These are phyloP conservation scores for Nothura maculosa DNA, from an alignment of 2,797 vertebrate species.

Conservation along the genomic window DNA sequence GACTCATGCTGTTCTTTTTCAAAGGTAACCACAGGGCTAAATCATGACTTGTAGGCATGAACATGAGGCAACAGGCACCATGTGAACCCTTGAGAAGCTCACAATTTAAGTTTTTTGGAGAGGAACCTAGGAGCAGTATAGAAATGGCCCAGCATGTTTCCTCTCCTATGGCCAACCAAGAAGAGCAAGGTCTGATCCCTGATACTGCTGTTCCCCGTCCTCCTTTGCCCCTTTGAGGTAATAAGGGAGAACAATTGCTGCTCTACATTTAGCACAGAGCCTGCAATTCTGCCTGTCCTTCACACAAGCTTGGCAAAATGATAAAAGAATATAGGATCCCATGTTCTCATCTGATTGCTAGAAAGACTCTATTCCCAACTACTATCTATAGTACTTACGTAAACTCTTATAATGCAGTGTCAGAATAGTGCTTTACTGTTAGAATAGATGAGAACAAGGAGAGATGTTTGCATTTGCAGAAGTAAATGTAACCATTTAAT, in stretches of 20 bases:
- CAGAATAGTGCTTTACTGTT: neutral
- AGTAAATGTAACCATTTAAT: neutral
- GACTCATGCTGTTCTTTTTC: neutral
- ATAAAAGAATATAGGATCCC: neutral
- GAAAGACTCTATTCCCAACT: slow-evolving; percentile 18
- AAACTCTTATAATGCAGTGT: neutral
- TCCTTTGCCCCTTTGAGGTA: neutral
- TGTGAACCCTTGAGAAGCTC: neutral
- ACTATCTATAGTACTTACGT: neutral
- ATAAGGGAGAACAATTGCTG: slow-evolving; percentile 1
- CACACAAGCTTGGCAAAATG: neutral
- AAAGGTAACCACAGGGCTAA: neutral
- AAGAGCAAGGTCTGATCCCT: neutral
- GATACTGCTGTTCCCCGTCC: neutral
- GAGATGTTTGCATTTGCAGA: neutral
- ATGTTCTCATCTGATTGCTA: neutral
- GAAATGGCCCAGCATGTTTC: neutral
- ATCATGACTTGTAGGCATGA: rapidly evolving
- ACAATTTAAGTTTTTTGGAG: neutral
- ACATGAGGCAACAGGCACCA: neutral
- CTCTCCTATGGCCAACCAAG: neutral
- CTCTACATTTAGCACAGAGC: neutral
- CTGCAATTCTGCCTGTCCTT: slow-evolving; percentile 21
- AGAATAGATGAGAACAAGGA: neutral
- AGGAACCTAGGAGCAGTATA: neutral